Conservation (phyloP, 2,797 vertebrate species). For the Brachyrhaphis roseni region DNA sequence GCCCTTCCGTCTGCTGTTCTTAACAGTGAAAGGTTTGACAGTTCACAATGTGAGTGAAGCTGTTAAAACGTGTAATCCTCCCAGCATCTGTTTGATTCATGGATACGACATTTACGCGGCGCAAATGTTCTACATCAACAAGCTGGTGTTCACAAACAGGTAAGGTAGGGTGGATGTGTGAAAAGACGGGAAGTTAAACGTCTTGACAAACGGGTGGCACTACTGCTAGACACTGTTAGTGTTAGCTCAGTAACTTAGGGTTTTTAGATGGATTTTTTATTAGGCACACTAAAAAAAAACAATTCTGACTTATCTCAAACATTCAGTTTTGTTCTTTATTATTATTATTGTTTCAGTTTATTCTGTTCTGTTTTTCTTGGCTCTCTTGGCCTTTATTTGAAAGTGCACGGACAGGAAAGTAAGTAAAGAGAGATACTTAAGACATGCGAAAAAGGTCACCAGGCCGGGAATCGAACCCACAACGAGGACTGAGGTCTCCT, state of each 20-base stretch:
- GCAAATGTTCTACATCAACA: background rate
- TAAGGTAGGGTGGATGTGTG: background rate
- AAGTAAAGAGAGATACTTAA: no score
- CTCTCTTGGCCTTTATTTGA: no score
- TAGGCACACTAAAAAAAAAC: no score
- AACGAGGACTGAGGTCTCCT: no score
- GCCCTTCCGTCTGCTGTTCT: constrained; percentile 41
- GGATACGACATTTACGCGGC: background rate
- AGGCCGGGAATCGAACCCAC: no score
- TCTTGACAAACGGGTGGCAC: background rate
- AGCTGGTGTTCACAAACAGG: background rate
- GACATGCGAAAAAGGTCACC: no score
- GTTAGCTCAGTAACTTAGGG: background rate
- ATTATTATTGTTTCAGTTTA: no score
- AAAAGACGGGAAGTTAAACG: constrained; percentile 17
- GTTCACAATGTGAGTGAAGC: background rate
- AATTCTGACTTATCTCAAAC: no score
- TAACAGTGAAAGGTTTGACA: constrained; percentile 16
- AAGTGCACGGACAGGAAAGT: no score
- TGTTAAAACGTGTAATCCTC: constrained; percentile 2
- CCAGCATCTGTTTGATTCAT: constrained; percentile 26
- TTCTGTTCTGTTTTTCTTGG: no score
- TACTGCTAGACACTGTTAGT: background rate
- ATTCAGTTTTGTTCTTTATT: no score
- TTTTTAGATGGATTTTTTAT: background rate